Evolutionary conservation across 2,797 vertebrate species (phyloP).

Genomic region (Hoplostethus atlanticus): DNA sequence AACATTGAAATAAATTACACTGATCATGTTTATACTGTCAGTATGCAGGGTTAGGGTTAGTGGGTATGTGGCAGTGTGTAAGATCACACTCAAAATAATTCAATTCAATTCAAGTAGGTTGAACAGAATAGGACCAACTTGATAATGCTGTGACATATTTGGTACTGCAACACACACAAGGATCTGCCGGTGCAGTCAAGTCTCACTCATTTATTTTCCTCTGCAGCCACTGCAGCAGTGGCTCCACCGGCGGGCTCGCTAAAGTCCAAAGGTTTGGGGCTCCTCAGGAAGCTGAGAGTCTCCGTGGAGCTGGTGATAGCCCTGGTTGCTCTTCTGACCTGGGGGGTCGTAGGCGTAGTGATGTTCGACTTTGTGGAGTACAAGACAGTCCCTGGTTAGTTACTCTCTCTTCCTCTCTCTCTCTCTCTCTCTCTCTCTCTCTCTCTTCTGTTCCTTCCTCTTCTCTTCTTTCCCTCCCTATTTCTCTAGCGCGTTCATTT

Average conservation of each 20-base stretch:
- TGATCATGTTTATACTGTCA: too few species aligned
- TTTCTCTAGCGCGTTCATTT: not conserved
- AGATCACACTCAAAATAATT: not conserved
- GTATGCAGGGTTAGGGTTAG: too few species aligned
- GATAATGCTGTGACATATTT: not conserved
- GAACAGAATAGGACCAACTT: not conserved
- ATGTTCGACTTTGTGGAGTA: constrained; percentile 98
- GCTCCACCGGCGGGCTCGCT: constrained; percentile 27
- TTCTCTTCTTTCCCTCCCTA: not conserved
- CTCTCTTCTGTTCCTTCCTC: not conserved
- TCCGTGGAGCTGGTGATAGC: constrained; percentile 94
- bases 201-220: constrained; percentile 4
- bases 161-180: not conserved
- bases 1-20: not conserved
- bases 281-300: constrained; percentile 82
- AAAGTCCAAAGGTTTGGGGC: constrained; percentile 58
- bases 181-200: not conserved
- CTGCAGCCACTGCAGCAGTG: constrained; percentile 41
- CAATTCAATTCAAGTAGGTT: not conserved
- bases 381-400: constrained; percentile 90
- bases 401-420: not conserved
- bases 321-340: constrained; percentile 91
- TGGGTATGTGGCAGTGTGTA: too few species aligned
- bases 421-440: not conserved
- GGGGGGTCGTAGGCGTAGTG: constrained; percentile 93